Base-by-base conservation (phyloP, 1,140 invertebrate genomes). In the Ctenoplectra terminalis region DNA sequence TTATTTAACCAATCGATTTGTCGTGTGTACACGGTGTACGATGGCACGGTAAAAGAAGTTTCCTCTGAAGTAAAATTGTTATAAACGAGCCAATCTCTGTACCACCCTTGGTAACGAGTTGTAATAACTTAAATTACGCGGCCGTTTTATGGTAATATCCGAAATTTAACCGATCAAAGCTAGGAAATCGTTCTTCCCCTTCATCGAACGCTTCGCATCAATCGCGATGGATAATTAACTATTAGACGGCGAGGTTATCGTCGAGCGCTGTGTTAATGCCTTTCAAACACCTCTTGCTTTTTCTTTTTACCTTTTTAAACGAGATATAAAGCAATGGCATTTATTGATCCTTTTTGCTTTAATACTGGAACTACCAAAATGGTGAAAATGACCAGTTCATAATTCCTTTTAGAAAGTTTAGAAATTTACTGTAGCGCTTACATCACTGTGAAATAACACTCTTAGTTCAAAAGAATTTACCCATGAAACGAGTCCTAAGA, bases 21-120 rank as follows among this genome's bases (percentile, higher is more conserved):
- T 34, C 48, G 48, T 6, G 37, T 56, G 20, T 5, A 54, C 48
- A 23, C 31, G 4, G 26, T n/a, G 50, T 56, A 77, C 52, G 37
- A 69, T 34, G 34, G 29, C 66, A n/a, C 50, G 26, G 26, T 40
- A 46, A 66, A 67, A 54, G 48, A 76, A 66, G 20, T 77, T 77
- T 48, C 17, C 23, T 20, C 2, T 13, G 8, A 48, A 43, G 40
- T 43, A 43, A 67, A 66, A 26, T 58, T 29, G 9, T 77, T 77
- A 56, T 26, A 43, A 77, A 23, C 37, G 37, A 17, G 26, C 40
- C 52, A 58, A 70, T 69, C 40, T 58, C 63, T 17, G 26, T 31
- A 23, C 48, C 40, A 17, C n/a, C 11, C 0, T 58, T 11, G 29
- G 34, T 11, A 54, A 15, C 13, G 37, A 54, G 23, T n/a, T 54